phyloP scores from a whole-genome alignment of 2,113 vertebrate species.

The Indri indri region DNA sequence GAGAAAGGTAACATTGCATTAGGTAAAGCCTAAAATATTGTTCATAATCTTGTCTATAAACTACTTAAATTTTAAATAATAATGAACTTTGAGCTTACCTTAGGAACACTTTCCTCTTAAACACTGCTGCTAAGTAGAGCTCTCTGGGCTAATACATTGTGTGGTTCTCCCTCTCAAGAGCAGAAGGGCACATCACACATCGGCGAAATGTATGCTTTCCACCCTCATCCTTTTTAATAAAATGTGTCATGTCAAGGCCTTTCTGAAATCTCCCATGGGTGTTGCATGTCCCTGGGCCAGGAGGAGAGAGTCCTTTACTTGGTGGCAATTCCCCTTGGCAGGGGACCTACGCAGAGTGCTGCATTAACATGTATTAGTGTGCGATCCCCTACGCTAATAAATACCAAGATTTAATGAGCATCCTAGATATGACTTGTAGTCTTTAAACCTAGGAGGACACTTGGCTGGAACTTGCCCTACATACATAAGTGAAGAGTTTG shows the following conservation, averaged over 20 bases:
- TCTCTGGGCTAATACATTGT: neutral
- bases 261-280: neutral
- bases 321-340: neutral
- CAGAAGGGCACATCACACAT: neutral
- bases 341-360: rapidly evolving
- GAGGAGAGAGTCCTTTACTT: neutral
- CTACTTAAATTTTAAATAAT: neutral
- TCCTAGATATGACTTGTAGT: neutral
- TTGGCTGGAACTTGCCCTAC: neutral
- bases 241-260: neutral
- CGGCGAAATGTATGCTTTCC: neutral
- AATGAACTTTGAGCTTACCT: neutral
- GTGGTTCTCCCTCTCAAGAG: neutral
- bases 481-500: neutral
- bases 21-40: neutral
- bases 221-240: neutral
- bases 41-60: neutral
- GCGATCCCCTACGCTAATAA: neutral
- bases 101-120: neutral
- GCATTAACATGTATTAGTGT: neutral
- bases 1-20: neutral
- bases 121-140: neutral
- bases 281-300: neutral
- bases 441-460: neutral
- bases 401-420: neutral